Evolutionary conservation across 2,113 vertebrate genomes (phyloP), one percentile per base, ranked within the genome.

Genomic region (Acanthochromis polyacanthus): DNA sequence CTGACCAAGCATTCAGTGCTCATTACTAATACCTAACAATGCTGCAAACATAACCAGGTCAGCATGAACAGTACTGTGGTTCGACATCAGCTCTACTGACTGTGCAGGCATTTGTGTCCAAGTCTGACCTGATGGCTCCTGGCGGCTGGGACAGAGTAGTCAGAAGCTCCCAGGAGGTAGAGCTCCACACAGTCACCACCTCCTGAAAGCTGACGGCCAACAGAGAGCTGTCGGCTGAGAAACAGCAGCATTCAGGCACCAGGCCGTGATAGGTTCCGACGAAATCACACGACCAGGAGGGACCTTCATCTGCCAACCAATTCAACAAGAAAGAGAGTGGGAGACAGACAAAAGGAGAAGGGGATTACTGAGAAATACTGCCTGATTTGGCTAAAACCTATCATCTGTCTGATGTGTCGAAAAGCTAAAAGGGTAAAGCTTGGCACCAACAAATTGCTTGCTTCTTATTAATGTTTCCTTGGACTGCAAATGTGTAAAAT

Each of bases 241-340:
- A 99, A 71, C 96, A 95, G 90, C 98, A 97, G 91, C 95, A 90
- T 0, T 91, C 92, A 0, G 97, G 96, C 64, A 89, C 93, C 81
- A 98, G 96, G 83, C 93, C 88, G 88, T 96, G 98, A 73, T 99
- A 99, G 85, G 94, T 94, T 51, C 97, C 96, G 7, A 99, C 96
- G 2, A 98, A 99, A 74, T 99, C 97, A 94, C 98, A 99, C 30
- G 92, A 96, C 98, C 98, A 99, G 81, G 93, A 96, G 60, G 93
- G 82, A n/a, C 87, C 95, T 22, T 95, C 93, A 32, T 92, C 97
- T 94, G 90, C 19, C 4, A 43, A 16, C 23, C 30, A 5, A 10
- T 30, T 60, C 8, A 17, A 48, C 12, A 36, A 40, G 16, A 50
- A 48, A 17, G 23, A 48, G 53, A 72, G 65, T 20, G 38, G 16